Evolutionary conservation across 53 echinoderm and acorn worm species (phyloP).

Genomic region (Temnopleurus reevesii): DNA sequence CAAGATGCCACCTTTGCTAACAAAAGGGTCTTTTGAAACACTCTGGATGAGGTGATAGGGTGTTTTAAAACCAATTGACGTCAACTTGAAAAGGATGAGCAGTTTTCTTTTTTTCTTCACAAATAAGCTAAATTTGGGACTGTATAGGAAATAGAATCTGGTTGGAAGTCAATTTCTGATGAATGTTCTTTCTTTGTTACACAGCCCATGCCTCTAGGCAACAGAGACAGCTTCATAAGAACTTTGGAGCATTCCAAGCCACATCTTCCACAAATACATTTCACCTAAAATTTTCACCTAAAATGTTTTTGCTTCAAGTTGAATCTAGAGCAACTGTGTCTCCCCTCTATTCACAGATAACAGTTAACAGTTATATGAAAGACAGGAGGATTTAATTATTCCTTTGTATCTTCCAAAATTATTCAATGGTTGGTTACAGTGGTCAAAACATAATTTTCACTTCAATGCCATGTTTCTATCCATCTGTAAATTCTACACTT

Average conservation of each 20-base stretch:
- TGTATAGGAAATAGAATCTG: background rate
- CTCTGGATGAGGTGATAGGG: background rate
- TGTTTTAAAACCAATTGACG: background rate
- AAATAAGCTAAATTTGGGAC: background rate
- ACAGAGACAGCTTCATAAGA: background rate
- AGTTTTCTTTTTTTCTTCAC: background rate
- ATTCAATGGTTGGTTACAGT: background rate
- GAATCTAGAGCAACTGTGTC: background rate
- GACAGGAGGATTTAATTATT: background rate
- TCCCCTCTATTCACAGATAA: background rate
- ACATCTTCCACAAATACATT: background rate
- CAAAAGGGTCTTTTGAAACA: background rate
- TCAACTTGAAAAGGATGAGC: slow-evolving; percentile 9
- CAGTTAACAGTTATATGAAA: slow-evolving; percentile 14
- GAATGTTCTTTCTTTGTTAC: background rate
- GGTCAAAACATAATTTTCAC: background rate
- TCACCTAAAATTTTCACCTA: background rate
- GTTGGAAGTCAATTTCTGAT: slow-evolving; percentile 28
- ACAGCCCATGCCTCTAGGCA: background rate
- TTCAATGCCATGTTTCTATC: background rate
- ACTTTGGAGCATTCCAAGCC: background rate
- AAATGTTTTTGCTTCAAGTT: background rate
- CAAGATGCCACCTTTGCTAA: background rate
- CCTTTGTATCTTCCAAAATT: background rate
- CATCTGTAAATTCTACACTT: background rate